Percentiles rank a stretch among this genome's conserved stretches.
Conservation (phyloP, 53 echinoderm and acorn worm species). For the Arbacia lixula region DNA sequence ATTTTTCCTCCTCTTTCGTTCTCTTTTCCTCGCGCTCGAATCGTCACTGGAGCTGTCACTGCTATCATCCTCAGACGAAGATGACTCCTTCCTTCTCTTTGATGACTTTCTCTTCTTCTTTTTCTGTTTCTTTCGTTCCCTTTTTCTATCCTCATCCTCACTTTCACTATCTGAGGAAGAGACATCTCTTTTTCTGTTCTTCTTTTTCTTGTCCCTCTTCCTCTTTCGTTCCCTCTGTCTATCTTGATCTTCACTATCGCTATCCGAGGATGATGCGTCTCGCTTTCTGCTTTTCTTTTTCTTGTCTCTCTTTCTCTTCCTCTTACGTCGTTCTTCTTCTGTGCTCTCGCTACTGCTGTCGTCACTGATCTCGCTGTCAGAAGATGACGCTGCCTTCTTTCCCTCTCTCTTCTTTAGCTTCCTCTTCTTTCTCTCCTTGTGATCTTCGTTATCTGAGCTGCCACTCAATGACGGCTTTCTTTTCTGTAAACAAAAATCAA, state of each 20-base stretch:
- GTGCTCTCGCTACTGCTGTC: neutral
- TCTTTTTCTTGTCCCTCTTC: conserved; percentile 5
- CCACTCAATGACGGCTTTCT: neutral
- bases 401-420: neutral
- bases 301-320: neutral
- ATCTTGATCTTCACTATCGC: neutral
- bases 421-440: neutral
- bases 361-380: neutral
- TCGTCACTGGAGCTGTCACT: neutral
- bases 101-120: neutral
- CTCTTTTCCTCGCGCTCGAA: neutral
- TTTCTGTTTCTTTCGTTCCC: conserved; percentile 12
- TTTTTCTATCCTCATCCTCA: neutral
- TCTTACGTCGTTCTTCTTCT: neutral
- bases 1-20: neutral
- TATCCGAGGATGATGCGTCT: neutral
- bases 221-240: neutral
- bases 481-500: neutral
- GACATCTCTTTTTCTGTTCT: neutral
- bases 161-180: neutral
- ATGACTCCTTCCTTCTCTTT: neutral
- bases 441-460: neutral
- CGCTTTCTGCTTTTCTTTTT: neutral
- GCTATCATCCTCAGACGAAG: neutral
- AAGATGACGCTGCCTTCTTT: neutral